phyloP scores from a whole-genome alignment of 2,113 vertebrate genomes.

The Orientallactaga bullata region DNA sequence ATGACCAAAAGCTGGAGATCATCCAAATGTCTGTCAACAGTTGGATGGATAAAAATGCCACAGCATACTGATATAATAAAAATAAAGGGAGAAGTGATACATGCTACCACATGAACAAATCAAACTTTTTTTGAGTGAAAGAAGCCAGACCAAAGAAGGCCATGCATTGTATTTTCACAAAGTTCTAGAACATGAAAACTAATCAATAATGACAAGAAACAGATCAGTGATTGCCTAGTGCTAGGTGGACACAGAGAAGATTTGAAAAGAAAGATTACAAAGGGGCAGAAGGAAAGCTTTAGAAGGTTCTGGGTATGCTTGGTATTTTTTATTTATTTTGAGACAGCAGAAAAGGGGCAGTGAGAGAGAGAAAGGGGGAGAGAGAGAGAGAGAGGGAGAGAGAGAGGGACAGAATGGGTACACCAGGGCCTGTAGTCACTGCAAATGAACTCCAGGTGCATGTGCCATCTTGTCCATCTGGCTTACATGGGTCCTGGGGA shows the following conservation, averaged over 20 bases:
- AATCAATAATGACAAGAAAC: neutral
- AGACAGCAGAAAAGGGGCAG: too few relatives aligned
- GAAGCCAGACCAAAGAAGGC: neutral
- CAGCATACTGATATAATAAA: constrained; percentile 16
- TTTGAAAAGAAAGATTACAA: neutral
- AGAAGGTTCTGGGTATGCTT: neutral
- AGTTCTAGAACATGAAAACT: constrained; percentile 38
- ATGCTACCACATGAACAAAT: neutral
- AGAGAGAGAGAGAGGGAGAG: too few relatives aligned
- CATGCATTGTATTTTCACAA: neutral
- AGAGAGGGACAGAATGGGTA: too few relatives aligned
- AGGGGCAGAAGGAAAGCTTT: neutral
- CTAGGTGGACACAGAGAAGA: neutral
- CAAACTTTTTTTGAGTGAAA: constrained; percentile 49
- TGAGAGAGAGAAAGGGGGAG: too few relatives aligned
- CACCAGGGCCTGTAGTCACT: too few relatives aligned
- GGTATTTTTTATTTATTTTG: too few relatives aligned
- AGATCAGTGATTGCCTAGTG: neutral
- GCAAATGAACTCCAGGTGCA: too few relatives aligned
- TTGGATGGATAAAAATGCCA: neutral
- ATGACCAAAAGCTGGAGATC: neutral
- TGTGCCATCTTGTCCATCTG: too few relatives aligned
- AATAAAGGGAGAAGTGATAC: neutral
- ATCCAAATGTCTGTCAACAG: neutral
- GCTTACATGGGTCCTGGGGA: too few relatives aligned